Percentiles rank a stretch among this genome's conserved stretches.
Conservation (phyloP, 2,888 invertebrate species). For the Eurytoma californica region DNA sequence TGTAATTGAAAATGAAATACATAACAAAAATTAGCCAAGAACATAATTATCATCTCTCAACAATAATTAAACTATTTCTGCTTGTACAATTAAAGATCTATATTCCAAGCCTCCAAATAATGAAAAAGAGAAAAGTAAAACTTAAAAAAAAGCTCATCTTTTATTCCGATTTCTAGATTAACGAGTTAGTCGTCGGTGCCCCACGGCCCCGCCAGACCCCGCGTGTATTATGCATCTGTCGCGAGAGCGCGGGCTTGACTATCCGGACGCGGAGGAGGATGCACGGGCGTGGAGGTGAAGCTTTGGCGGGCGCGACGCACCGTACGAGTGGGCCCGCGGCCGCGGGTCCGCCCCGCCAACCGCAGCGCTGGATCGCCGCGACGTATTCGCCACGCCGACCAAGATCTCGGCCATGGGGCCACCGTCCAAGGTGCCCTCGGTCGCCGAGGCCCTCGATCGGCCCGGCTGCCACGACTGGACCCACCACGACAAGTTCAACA, state of each 20-base stretch:
- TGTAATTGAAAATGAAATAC: too few species aligned
- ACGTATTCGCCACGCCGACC: constrained; percentile 39
- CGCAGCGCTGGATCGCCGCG: constrained; percentile 45
- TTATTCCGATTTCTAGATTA: too few species aligned
- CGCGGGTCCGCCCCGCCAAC: constrained; percentile 8
- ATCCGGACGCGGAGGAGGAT: constrained; percentile 12
- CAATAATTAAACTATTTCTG: too few species aligned
- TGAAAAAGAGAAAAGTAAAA: too few species aligned
- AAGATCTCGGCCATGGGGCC: constrained; percentile 33
- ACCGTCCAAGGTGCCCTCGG: constrained; percentile 48
- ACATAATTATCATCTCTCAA: too few species aligned
- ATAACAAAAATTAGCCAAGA: too few species aligned
- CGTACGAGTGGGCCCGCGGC: constrained; percentile 1
- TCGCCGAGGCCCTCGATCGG: constrained; percentile 49
- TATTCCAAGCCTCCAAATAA: too few species aligned
- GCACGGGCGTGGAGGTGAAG: constrained; percentile 38
- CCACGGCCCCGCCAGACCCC: neutral
- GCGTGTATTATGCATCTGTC: neutral
- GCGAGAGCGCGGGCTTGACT: neutral
- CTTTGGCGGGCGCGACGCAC: constrained; percentile 1
- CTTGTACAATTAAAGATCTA: too few species aligned
- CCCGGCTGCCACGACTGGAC: constrained; percentile 54
- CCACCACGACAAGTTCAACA: constrained; percentile 58
- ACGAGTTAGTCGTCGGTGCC: too few species aligned
- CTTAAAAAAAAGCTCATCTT: too few species aligned